Evolutionary conservation across 2,113 vertebrate genomes (phyloP).

Genomic region (Sylvietta virens): DNA sequence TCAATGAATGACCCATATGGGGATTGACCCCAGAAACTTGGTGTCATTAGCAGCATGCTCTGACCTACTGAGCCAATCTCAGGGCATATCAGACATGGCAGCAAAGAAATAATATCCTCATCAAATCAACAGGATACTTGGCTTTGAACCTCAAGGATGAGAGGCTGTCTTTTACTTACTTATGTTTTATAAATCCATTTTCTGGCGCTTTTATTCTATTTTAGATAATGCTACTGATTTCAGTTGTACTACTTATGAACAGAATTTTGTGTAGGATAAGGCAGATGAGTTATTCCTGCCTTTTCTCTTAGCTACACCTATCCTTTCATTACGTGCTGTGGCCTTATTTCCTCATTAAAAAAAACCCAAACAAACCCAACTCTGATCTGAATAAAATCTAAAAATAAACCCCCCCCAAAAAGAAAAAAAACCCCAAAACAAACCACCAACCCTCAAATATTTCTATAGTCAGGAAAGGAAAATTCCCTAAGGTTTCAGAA

Average conservation of each 20-base stretch:
- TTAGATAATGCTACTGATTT: background rate
- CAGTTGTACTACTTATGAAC: background rate
- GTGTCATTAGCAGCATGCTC: background rate
- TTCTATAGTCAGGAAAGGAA: background rate
- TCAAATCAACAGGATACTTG: background rate
- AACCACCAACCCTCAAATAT: background rate
- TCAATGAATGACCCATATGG: background rate
- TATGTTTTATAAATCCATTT: background rate
- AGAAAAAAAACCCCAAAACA: background rate
- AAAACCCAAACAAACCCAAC: background rate
- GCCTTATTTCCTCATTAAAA: background rate
- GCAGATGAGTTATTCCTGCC: background rate
- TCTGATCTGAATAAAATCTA: background rate
- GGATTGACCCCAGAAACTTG: background rate
- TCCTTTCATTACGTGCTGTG: background rate
- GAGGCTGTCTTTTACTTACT: background rate
- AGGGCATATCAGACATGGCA: background rate
- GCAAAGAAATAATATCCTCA: background rate
- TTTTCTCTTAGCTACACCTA: background rate
- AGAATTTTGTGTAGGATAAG: background rate
- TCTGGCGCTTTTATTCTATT: background rate
- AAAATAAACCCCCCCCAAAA: background rate
- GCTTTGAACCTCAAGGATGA: background rate
- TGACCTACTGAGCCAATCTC: background rate
- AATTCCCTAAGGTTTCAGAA: background rate